Evolutionary conservation across 1,140 invertebrate genomes (phyloP).

Genomic region (Brachionus calyciflorus): DNA sequence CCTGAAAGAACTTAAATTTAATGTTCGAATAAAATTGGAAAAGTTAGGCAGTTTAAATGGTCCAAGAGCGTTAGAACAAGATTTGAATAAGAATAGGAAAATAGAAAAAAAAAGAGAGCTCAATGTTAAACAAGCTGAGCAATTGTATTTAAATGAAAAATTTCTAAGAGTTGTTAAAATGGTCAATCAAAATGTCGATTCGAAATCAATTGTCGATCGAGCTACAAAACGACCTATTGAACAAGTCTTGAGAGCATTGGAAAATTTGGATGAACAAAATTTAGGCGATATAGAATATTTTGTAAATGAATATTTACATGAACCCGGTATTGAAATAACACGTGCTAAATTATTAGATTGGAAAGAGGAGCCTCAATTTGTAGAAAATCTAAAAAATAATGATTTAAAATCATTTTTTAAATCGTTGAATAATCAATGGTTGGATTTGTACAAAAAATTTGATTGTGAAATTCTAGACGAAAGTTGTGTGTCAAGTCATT

Average conservation of each 20-base stretch:
- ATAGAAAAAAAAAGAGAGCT: background rate
- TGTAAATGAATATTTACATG: slow-evolving; percentile 29
- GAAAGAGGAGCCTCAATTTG: background rate
- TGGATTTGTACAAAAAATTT: slow-evolving; percentile 37
- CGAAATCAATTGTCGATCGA: slow-evolving; percentile 40
- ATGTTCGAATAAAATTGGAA: background rate
- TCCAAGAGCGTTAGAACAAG: too few relatives aligned
- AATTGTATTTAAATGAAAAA: slow-evolving; percentile 42
- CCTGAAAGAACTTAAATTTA: background rate
- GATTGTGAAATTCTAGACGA: background rate
- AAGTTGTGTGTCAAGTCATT: slow-evolving; percentile 31
- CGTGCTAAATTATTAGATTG: slow-evolving; percentile 16
- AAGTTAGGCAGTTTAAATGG: too few relatives aligned
- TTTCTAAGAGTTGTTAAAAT: slow-evolving; percentile 38
- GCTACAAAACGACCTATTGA: slow-evolving; percentile 23
- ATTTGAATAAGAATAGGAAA: background rate
- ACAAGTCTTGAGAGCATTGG: slow-evolving; percentile 4
- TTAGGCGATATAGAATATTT: slow-evolving; percentile 12
- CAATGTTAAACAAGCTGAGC: background rate
- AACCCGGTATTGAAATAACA: slow-evolving; percentile 25
- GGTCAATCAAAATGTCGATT: slow-evolving; percentile 37
- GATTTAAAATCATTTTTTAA: background rate
- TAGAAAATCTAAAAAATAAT: background rate
- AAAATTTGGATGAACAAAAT: slow-evolving; percentile 15
- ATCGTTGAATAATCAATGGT: background rate